Conservation (phyloP, 2,113 vertebrate species). For the Lycocorax pyrrhopterus region DNA sequence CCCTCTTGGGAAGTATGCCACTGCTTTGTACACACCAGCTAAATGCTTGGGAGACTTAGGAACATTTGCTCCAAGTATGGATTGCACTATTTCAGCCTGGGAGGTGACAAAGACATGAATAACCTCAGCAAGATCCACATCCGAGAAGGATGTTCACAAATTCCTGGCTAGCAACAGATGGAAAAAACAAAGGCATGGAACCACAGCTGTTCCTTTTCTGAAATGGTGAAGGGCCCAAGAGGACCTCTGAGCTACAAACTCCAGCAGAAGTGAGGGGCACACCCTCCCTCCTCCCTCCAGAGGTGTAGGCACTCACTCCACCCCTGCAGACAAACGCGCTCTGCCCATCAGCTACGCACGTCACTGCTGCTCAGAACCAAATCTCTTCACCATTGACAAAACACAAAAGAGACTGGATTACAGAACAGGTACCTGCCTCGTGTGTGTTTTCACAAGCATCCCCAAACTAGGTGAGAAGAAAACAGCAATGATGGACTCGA, state of each 20-base stretch:
- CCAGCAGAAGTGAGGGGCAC: neutral
- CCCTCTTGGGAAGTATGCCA: neutral
- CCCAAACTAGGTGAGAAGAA: neutral
- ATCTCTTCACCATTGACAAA: neutral
- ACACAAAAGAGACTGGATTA: neutral
- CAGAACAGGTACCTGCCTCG: neutral
- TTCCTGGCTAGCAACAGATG: conserved; percentile 50
- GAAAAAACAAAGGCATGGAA: conserved; percentile 52
- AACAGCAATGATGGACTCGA: neutral
- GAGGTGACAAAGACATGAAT: conserved; percentile 54
- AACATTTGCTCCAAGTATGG: conserved; percentile 18
- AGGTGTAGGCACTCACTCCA: neutral
- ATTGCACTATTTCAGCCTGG: conserved; percentile 28
- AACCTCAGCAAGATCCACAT: conserved; percentile 44
- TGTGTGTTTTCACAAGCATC: neutral
- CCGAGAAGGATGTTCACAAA: conserved; percentile 50
- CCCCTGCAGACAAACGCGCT: neutral
- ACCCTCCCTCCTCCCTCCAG: neutral
- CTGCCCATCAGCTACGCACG: neutral
- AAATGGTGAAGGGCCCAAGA: conserved; percentile 13
- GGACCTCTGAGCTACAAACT: neutral
- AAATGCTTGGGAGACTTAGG: neutral
- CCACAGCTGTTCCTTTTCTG: conserved; percentile 44
- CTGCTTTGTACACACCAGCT: neutral
- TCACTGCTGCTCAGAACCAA: neutral